Conservation (phyloP, 2,113 vertebrate species). For the Psephotus haematonotus region DNA sequence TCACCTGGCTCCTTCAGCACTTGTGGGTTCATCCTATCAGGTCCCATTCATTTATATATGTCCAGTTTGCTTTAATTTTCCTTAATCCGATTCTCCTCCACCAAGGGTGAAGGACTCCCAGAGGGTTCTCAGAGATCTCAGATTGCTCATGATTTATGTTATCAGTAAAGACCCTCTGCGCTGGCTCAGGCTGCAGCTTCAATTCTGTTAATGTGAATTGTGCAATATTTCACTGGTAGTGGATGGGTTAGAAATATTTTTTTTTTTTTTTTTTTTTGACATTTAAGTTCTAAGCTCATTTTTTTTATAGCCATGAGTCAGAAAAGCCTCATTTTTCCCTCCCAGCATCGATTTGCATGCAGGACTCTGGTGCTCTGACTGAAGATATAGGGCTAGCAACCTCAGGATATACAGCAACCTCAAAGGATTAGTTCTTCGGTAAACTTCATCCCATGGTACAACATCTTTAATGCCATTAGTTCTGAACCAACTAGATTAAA, state of each 20-base stretch:
- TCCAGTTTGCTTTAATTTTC: neutral
- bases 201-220: neutral
- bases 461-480: neutral
- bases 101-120: rapidly evolving
- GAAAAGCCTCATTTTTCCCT: neutral
- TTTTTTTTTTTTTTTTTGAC: neutral
- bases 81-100: neutral
- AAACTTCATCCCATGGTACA: neutral
- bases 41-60: neutral
- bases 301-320: neutral
- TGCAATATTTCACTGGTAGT: neutral
- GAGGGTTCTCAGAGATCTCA: neutral
- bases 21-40: neutral
- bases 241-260: neutral
- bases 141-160: neutral
- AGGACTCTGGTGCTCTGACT: neutral
- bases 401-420: neutral
- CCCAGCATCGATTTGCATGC: neutral
- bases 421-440: neutral
- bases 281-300: neutral
- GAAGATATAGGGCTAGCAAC: neutral
- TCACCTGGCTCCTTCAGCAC: neutral
- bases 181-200: neutral
- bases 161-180: neutral
- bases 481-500: neutral